phyloP scores from a whole-genome alignment of 2,797 vertebrate species.

The Sebastes aleutianus region DNA sequence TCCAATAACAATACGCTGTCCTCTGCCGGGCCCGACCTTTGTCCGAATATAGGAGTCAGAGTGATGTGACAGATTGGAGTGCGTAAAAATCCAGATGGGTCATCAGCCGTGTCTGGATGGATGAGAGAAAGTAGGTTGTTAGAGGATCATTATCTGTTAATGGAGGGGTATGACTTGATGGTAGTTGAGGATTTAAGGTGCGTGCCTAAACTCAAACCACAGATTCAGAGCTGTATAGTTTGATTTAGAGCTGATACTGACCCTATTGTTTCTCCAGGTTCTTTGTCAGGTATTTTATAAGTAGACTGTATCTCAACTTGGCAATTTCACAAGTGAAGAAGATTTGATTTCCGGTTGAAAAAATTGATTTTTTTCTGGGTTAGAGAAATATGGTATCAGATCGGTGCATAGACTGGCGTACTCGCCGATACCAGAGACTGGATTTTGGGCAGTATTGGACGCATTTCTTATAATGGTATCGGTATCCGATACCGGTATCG shows the following conservation, averaged over 20 bases:
- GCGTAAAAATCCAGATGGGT: constrained; percentile 55
- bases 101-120: constrained; percentile 30
- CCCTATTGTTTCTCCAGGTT: background rate
- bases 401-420: too few species aligned
- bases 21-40: constrained; percentile 13
- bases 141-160: constrained; percentile 49
- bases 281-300: background rate
- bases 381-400: too few species aligned
- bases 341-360: too few species aligned
- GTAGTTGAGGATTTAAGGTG: constrained; percentile 20
- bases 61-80: constrained; percentile 38
- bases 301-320: too few species aligned
- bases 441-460: too few species aligned
- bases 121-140: constrained; percentile 36
- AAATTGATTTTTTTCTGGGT: too few species aligned
- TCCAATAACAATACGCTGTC: constrained; percentile 21
- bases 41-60: constrained; percentile 25
- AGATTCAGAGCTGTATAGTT: background rate
- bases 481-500: too few species aligned
- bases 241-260: background rate
- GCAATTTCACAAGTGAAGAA: too few species aligned
- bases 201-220: background rate
- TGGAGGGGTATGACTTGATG: constrained; percentile 22
- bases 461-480: too few species aligned
- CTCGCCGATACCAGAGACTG: too few species aligned